phyloP scores from a whole-genome alignment of 2,797 vertebrate genomes.

The Cheirogaleus major region DNA sequence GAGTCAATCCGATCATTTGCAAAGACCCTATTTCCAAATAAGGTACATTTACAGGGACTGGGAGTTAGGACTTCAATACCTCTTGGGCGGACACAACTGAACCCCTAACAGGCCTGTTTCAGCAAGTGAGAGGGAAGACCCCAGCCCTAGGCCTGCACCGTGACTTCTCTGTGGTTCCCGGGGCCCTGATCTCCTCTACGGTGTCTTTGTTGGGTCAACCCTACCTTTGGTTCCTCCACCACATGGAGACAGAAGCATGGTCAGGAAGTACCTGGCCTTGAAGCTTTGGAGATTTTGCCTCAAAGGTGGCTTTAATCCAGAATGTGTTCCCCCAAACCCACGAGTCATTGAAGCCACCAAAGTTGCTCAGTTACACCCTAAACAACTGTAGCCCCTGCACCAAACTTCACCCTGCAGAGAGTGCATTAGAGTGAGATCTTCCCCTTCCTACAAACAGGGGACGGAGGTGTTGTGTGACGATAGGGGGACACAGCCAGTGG shows the following conservation, averaged over 20 bases:
- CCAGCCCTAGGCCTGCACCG: background rate
- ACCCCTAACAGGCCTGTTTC: background rate
- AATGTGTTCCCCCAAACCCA: background rate
- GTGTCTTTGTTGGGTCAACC: background rate
- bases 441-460: background rate
- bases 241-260: background rate
- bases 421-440: too few species aligned
- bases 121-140: background rate
- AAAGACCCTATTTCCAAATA: background rate
- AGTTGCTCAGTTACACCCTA: background rate
- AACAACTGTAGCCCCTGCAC: background rate
- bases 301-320: background rate
- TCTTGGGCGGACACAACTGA: background rate
- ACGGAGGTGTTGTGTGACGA: fast-evolving
- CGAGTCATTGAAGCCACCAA: background rate
- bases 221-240: background rate
- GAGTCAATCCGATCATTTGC: background rate
- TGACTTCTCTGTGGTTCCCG: background rate
- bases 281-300: background rate
- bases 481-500: fast-evolving
- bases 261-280: background rate
- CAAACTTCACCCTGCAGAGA: background rate
- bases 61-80: background rate
- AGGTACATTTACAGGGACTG: background rate
- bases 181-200: fast-evolving